These are phyloP conservation scores for Allobates femoralis DNA, from an alignment of 2,797 vertebrate genomes.

Conservation along the genomic window DNA sequence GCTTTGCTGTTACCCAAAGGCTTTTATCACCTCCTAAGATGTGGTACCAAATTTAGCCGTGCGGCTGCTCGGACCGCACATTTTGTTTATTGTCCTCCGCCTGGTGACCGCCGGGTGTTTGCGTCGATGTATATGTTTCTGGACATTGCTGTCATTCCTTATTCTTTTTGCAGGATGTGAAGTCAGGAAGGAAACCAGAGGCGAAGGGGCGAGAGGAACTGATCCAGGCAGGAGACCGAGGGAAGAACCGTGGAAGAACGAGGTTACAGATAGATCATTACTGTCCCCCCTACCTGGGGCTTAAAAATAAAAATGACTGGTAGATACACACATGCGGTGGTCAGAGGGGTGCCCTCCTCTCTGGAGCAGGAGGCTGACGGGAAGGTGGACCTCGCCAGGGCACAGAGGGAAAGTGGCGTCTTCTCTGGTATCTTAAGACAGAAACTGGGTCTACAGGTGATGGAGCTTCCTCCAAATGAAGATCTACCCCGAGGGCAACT, in stretches of 20 bases:
- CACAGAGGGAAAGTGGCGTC: slow-evolving; percentile 89
- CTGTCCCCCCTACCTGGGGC: slow-evolving; percentile 74
- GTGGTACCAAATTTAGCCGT: neutral
- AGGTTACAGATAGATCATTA: no score
- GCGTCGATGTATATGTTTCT: neutral
- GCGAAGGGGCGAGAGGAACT: slow-evolving; percentile 29
- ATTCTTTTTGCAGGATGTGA: slow-evolving; percentile 50
- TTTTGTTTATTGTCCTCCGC: neutral
- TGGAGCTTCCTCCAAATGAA: slow-evolving; percentile 85
- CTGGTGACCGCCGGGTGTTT: slow-evolving; percentile 23
- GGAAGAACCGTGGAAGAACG: neutral
- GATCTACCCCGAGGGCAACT: slow-evolving; percentile 85
- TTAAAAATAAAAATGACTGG: slow-evolving; percentile 67
- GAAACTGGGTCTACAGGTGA: slow-evolving; percentile 89
- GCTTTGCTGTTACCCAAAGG: slow-evolving; percentile 15
- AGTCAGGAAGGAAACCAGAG: slow-evolving; percentile 42
- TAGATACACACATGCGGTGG: slow-evolving; percentile 88
- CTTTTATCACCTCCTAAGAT: neutral
- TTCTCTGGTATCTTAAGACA: slow-evolving; percentile 88
- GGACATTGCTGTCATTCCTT: slow-evolving; percentile 31
- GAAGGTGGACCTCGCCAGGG: slow-evolving; percentile 85
- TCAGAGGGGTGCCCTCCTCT: slow-evolving; percentile 84
- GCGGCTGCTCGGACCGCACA: neutral
- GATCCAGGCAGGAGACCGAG: slow-evolving; percentile 9
- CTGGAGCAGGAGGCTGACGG: slow-evolving; percentile 74